phyloP scores from a whole-genome alignment of 2,797 vertebrate species.

The Darevskia mixta region DNA sequence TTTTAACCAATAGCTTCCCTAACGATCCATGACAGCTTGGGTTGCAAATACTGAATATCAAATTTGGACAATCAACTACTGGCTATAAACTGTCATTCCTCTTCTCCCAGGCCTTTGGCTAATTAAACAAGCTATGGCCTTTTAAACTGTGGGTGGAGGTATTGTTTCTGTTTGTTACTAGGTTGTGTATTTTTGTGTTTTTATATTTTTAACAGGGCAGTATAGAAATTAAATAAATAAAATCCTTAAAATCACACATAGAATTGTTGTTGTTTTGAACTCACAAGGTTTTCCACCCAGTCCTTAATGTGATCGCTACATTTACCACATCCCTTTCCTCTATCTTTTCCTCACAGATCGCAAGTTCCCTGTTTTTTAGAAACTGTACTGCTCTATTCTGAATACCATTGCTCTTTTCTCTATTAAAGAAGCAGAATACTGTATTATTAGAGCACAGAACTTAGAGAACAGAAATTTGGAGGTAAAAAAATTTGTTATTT shows the following conservation, averaged over 20 bases:
- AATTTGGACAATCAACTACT: not conserved
- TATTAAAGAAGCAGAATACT: not conserved
- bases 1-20: not conserved
- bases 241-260: not conserved
- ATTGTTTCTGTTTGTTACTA: too few relatives aligned
- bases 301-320: not conserved
- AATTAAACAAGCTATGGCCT: too few relatives aligned
- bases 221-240: too few relatives aligned
- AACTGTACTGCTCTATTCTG: not conserved
- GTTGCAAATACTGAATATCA: not conserved
- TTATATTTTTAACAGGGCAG: too few relatives aligned
- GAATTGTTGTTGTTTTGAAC: not conserved
- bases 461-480: not conserved
- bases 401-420: not conserved
- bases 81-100: not conserved
- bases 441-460: too few relatives aligned
- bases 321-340: not conserved
- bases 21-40: not conserved
- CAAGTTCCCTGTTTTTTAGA: not conserved
- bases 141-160: too few relatives aligned
- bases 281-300: not conserved
- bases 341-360: not conserved
- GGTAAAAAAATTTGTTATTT: not conserved
- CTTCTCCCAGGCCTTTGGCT: too few relatives aligned
- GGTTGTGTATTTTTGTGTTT: too few relatives aligned